A percentile compares a stretch with the other conserved stretches of the same genome.
Conservation (phyloP, 1,140 invertebrate species). For the Lasioglossum albipes region DNA sequence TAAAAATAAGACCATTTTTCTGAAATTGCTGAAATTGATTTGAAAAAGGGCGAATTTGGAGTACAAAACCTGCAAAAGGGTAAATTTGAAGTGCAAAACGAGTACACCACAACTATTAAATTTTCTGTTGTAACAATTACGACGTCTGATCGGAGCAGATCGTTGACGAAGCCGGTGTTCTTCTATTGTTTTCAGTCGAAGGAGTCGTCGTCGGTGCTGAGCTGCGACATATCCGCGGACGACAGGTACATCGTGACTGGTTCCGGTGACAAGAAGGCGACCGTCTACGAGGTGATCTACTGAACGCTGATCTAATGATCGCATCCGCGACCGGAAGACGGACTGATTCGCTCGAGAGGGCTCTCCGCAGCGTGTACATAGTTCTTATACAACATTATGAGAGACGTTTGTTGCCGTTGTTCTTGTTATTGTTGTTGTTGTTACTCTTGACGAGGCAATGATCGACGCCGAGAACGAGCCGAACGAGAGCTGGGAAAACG, state of each 20-base stretch:
- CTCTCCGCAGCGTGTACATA: constrained; percentile 13
- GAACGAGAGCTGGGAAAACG: constrained; percentile 12
- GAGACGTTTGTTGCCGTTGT: constrained; percentile 55
- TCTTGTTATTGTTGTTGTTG: constrained; percentile 63
- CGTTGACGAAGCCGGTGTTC: constrained; percentile 20
- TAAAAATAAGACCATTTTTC: too few relatives aligned
- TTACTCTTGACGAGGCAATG: constrained; percentile 41
- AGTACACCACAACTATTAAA: too few relatives aligned
- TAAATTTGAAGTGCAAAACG: too few relatives aligned
- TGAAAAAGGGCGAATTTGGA: too few relatives aligned
- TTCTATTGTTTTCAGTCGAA: constrained; percentile 90
- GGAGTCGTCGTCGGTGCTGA: constrained; percentile 98
- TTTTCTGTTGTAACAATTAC: too few relatives aligned
- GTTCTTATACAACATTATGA: constrained; percentile 31
- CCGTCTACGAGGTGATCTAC: constrained; percentile 99
- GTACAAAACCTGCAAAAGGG: too few relatives aligned
- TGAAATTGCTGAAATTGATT: too few relatives aligned
- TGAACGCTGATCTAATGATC: constrained; percentile 73
- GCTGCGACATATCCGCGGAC: constrained; percentile 99
- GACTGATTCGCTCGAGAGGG: constrained; percentile 9
- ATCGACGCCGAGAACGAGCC: constrained; percentile 30
- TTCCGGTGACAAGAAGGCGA: constrained; percentile 99
- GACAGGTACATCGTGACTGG: constrained; percentile 99
- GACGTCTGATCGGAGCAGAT: background rate
- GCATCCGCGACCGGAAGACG: background rate